phyloP scores from a whole-genome alignment of 2,888 invertebrate genomes.

The Synanthedon formicaeformis region DNA sequence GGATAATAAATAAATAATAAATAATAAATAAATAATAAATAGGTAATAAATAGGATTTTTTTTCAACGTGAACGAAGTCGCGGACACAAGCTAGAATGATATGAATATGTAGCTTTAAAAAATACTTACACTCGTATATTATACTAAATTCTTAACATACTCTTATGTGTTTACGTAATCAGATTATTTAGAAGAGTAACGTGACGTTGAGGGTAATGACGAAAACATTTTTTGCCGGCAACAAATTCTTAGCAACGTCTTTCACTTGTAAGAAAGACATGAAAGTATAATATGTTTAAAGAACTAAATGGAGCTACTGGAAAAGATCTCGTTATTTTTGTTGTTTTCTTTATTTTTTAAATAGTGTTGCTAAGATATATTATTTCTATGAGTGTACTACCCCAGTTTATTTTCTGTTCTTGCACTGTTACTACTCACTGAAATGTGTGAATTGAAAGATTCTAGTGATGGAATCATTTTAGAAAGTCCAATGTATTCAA shows the following conservation, averaged over 20 bases:
- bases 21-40: no score
- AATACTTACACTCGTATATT: neutral
- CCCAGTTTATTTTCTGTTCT: no score
- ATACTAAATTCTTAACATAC: neutral
- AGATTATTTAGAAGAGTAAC: constrained; percentile 12
- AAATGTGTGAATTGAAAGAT: no score
- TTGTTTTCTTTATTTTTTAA: no score
- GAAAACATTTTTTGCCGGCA: constrained; percentile 7
- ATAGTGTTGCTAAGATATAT: no score
- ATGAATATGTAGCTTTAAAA: neutral
- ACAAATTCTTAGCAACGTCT: constrained; percentile 2
- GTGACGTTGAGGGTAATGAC: constrained; percentile 13
- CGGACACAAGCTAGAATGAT: neutral
- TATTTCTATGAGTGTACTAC: no score
- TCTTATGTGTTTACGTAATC: constrained; percentile 4
- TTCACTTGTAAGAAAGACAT: neutral
- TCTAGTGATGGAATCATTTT: no score
- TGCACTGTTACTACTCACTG: no score
- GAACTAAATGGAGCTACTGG: neutral
- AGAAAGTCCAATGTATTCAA: no score
- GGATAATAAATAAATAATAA: no score
- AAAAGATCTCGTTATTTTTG: neutral
- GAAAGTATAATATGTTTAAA: neutral
- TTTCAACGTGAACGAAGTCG: neutral
- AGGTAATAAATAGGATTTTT: no score